Percentiles rank a stretch among this genome's conserved stretches.
phyloP scores from a whole-genome alignment of 2,797 vertebrate genomes.

The Monodelphis domestica region DNA sequence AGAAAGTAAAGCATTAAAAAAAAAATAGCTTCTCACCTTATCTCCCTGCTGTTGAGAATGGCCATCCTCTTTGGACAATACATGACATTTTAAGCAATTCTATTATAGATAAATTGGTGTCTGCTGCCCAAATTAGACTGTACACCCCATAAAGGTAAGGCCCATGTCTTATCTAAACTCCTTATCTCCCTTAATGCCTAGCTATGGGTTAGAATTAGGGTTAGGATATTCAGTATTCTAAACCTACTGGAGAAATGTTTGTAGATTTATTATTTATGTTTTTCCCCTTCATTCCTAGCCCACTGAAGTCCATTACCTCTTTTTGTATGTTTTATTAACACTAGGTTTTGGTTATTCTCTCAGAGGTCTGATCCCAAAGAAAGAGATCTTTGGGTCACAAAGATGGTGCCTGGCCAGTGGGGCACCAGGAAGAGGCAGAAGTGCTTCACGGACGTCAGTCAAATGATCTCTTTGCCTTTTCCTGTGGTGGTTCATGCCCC shows the following conservation, averaged over 20 bases:
- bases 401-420: not conserved
- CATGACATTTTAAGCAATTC: not conserved
- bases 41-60: not conserved
- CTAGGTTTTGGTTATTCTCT: too few species aligned
- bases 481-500: too few species aligned
- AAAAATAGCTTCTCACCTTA: not conserved
- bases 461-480: not conserved
- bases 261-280: not conserved
- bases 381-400: not conserved
- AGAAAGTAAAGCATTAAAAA: too few species aligned
- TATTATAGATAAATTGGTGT: not conserved
- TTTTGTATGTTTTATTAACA: not conserved
- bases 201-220: too few species aligned
- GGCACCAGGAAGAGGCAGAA: not conserved
- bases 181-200: not conserved
- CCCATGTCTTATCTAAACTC: not conserved
- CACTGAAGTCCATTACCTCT: not conserved
- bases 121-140: not conserved
- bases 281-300: too few species aligned
- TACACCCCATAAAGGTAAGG: not conserved
- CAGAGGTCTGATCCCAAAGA: not conserved
- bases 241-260: not conserved
- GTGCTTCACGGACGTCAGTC: not conserved
- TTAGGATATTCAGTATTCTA: too few species aligned
- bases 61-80: not conserved